phyloP scores from a whole-genome alignment of 2,888 invertebrate species.

The Microplitis manilae region DNA sequence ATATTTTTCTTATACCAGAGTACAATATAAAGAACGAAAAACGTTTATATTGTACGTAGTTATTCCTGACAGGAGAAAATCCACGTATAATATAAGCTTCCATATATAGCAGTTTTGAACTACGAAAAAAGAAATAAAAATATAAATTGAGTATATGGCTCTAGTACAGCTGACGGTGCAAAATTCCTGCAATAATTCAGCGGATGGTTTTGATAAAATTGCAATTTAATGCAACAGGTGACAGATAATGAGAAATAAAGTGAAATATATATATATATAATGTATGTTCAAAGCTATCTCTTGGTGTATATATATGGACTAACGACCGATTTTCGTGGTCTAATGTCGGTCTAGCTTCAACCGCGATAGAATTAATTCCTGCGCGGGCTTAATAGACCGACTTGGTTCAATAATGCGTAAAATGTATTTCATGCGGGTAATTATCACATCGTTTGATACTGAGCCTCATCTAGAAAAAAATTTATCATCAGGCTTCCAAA shows the following conservation, averaged over 20 bases:
- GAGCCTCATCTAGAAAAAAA: not conserved
- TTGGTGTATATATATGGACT: not conserved
- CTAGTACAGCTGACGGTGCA: not conserved
- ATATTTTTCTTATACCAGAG: too few species aligned
- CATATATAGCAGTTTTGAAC: too few species aligned
- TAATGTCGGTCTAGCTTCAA: not conserved
- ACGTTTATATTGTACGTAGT: too few species aligned
- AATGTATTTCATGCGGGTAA: not conserved
- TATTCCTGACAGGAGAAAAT: too few species aligned
- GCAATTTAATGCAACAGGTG: not conserved
- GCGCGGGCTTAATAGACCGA: not conserved
- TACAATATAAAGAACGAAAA: too few species aligned
- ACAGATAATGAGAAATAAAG: not conserved
- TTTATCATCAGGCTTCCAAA: too few species aligned
- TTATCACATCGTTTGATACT: not conserved
- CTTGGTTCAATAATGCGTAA: not conserved
- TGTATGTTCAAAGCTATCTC: not conserved
- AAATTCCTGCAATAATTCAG: not conserved
- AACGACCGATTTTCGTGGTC: not conserved
- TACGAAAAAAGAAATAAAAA: too few species aligned
- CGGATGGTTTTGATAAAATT: not conserved
- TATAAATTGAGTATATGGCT: too few species aligned
- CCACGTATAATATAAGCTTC: too few species aligned
- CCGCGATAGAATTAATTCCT: not conserved
- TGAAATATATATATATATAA: not conserved